Evolutionary conservation across 2,797 vertebrate genomes (phyloP), one percentile per base, ranked within the genome.

Genomic region (Malurus leucopterus): DNA sequence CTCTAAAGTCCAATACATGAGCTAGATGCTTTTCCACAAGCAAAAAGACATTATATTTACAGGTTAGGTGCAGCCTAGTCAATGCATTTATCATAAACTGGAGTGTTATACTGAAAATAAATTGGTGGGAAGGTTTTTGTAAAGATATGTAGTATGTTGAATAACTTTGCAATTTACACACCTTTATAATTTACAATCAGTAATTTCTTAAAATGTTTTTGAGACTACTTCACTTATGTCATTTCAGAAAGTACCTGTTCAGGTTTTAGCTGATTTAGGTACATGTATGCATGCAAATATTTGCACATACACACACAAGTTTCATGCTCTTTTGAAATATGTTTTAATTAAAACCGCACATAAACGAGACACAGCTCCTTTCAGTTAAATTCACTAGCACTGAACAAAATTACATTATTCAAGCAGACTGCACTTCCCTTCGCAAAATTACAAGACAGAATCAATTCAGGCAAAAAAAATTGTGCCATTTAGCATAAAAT

Each of bases 201-300:
- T 7, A 79, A 88, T 75, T 62, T n/a, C 22, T 32, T 4, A 18
- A 15, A 65, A 22, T 23, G 40, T 63, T 86, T 70, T 20, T 4
- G 11, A 34, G 38, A 51, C 44, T 41, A 32, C 41, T 53, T 53
- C 59, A 55, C 4, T 0, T 34, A 55, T 0, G 7, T 50, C 6
- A 32, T 83, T 54, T 63, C 55, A 61, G 8, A 78, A 84, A 82
- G 50, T 5, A 84, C 69, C 44, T 71, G 63, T 36, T 76, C 38
- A 57, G 70, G 67, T 86, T 91, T 59, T 8, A 88, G 54, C 38
- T 83, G 67, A 61, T 84, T 82, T 67, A 85, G 78, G 62, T 44
- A 84, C 50, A 70, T 1, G 16, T 3, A 46, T 4, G 38, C 49
- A 65, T 17, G 59, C 67, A 91, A 63, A 80, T 16, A 23, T 15